phyloP scores from a whole-genome alignment of 37 sponge, comb jelly and placozoan genomes.

The Dysidea cf. avara region DNA sequence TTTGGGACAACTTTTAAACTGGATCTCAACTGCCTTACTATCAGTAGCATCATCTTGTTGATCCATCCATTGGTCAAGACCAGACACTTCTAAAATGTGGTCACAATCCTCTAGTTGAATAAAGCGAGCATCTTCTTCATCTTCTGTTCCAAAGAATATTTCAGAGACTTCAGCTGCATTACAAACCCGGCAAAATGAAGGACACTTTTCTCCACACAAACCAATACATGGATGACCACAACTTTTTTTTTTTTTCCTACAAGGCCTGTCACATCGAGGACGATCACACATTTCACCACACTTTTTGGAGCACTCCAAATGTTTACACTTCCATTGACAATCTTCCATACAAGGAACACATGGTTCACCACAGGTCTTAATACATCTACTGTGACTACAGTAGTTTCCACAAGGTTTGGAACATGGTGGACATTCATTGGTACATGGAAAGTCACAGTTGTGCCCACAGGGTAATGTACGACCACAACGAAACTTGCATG shows the following conservation, averaged over 20 bases:
- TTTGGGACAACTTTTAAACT: constrained; percentile 75
- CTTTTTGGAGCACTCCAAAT: constrained; percentile 57
- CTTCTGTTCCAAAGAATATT: constrained; percentile 89
- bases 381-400: constrained; percentile 77
- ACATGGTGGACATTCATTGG: constrained; percentile 75
- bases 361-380: constrained; percentile 65
- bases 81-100: constrained; percentile 80
- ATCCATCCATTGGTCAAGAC: constrained; percentile 84
- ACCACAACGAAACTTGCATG: constrained; percentile 59
- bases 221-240: constrained; percentile 90
- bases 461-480: constrained; percentile 84
- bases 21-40: constrained; percentile 23
- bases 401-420: constrained; percentile 56
- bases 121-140: constrained; percentile 81
- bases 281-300: constrained; percentile 83
- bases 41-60: background rate
- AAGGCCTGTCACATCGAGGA: constrained; percentile 63
- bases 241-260: constrained; percentile 27
- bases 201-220: constrained; percentile 90
- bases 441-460: constrained; percentile 63
- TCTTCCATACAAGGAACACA: constrained; percentile 69
- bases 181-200: constrained; percentile 65
- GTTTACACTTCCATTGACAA: constrained; percentile 81
- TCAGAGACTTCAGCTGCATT: constrained; percentile 60
- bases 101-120: constrained; percentile 76